phyloP scores from a whole-genome alignment of 2,888 invertebrate species.

The Epistrophe grossulariae region DNA sequence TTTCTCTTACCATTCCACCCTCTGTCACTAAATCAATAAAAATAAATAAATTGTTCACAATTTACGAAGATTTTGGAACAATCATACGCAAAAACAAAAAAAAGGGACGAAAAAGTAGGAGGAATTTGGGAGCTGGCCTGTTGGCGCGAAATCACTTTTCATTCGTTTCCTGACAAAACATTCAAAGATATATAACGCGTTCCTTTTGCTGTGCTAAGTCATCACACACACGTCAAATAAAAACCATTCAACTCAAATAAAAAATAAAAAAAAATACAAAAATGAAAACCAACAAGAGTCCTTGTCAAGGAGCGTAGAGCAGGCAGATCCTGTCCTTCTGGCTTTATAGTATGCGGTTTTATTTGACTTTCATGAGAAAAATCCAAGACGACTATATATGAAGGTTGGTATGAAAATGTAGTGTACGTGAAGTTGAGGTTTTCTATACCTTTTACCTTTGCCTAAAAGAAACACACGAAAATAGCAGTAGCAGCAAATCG shows the following conservation, averaged over 20 bases:
- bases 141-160: slow-evolving; percentile 66
- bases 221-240: slow-evolving; percentile 70
- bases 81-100: slow-evolving; percentile 48
- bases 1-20: not conserved
- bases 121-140: slow-evolving; percentile 44
- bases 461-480: slow-evolving; percentile 34
- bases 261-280: slow-evolving; percentile 12
- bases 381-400: slow-evolving; percentile 22
- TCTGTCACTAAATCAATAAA: slow-evolving; percentile 65
- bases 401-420: not conserved
- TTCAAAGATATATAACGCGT: slow-evolving; percentile 9
- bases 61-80: slow-evolving; percentile 69
- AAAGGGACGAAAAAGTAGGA: not conserved
- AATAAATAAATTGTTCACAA: slow-evolving; percentile 73
- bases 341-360: slow-evolving; percentile 60
- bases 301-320: slow-evolving; percentile 33
- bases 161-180: slow-evolving; percentile 62
- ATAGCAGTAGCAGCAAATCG: slow-evolving; percentile 52
- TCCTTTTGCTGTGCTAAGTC: slow-evolving; percentile 37
- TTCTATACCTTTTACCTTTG: slow-evolving; percentile 49
- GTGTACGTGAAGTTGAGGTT: slow-evolving; percentile 37
- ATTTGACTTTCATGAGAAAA: slow-evolving; percentile 67
- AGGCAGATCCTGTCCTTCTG: slow-evolving; percentile 33
- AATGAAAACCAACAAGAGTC: slow-evolving; percentile 19
- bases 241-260: slow-evolving; percentile 49